Conservation (phyloP, 2,113 vertebrate genomes). For the Octodon degus region DNA sequence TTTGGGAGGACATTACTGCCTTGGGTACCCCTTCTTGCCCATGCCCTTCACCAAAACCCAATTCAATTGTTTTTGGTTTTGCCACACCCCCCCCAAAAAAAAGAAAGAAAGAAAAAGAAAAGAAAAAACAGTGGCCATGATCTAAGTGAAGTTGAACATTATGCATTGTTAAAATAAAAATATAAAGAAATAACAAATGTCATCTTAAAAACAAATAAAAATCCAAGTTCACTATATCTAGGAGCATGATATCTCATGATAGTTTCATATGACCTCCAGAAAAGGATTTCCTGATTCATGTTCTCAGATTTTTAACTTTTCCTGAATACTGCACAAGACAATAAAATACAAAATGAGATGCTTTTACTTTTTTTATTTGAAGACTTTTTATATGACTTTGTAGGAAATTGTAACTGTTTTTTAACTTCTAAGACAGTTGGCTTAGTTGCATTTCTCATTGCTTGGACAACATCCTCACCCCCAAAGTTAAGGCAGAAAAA, state of each 20-base stretch:
- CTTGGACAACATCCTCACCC: background rate
- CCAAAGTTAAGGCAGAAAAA: background rate
- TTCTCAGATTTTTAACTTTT: background rate
- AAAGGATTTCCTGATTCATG: background rate
- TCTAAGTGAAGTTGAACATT: background rate
- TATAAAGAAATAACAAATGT: background rate
- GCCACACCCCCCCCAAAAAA: too few species aligned
- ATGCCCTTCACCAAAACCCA: too few species aligned
- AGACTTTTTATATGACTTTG: background rate
- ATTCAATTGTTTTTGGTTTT: too few species aligned
- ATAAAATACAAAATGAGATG: background rate
- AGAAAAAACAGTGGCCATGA: background rate
- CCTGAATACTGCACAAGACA: background rate
- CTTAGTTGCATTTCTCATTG: background rate
- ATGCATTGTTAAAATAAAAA: background rate
- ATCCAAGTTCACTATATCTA: background rate
- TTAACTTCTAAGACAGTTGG: background rate
- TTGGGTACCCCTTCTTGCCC: too few species aligned
- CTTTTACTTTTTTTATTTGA: background rate
- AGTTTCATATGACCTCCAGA: background rate
- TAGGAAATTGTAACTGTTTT: background rate
- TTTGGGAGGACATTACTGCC: too few species aligned
- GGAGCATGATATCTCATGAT: background rate
- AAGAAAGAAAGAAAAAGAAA: too few species aligned
- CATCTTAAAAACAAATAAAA: background rate